Evolutionary conservation across 1,140 invertebrate species (phyloP).

Genomic region (Limonius californicus): DNA sequence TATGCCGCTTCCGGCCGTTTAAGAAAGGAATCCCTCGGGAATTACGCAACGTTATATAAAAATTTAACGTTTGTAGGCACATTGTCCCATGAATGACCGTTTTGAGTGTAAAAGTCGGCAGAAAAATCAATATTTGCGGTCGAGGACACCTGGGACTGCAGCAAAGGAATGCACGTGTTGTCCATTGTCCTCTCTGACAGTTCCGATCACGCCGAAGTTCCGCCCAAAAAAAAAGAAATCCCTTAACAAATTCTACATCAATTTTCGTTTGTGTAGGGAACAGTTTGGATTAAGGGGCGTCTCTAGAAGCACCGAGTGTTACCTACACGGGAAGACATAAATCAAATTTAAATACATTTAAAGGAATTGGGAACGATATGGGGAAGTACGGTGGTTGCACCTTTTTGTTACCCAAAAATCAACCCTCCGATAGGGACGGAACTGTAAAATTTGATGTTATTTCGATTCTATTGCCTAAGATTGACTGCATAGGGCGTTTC

Average conservation of each 20-base stretch:
- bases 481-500: no score
- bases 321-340: slow-evolving; percentile 10
- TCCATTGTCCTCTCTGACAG: slow-evolving; percentile 12
- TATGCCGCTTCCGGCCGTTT: neutral
- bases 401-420: neutral
- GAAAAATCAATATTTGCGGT: slow-evolving; percentile 28
- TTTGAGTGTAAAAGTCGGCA: slow-evolving; percentile 23
- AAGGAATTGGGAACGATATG: neutral
- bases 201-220: neutral
- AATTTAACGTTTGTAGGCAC: no score
- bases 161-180: slow-evolving; percentile 18
- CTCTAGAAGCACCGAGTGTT: neutral
- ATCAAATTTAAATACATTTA: slow-evolving; percentile 3
- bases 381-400: slow-evolving; percentile 7
- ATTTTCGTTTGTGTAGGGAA: neutral
- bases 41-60: slow-evolving; percentile 23
- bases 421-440: no score
- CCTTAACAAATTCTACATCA: neutral
- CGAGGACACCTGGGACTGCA: slow-evolving; percentile 22
- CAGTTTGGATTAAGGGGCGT: neutral
- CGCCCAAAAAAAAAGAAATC: neutral
- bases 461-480: no score
- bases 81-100: slow-evolving; percentile 16
- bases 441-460: no score
- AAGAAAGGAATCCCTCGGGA: neutral